These are phyloP conservation scores for Oenanthe melanoleuca DNA, from an alignment of 2,113 vertebrate species.

Conservation along the genomic window DNA sequence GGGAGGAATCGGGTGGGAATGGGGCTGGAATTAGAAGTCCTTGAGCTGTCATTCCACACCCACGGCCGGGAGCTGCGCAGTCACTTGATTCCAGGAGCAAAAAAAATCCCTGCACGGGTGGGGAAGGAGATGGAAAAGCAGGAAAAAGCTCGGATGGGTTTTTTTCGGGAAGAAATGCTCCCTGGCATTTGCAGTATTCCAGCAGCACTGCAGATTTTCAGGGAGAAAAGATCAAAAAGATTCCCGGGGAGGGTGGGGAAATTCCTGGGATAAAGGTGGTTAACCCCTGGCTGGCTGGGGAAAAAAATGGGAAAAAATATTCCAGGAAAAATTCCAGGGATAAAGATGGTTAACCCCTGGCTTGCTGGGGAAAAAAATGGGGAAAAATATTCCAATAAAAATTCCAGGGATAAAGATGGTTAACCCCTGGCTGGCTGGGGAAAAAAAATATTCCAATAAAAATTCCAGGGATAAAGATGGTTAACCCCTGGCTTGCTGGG, in stretches of 20 bases:
- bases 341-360: neutral
- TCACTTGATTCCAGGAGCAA: neutral
- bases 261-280: neutral
- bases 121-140: neutral
- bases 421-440: neutral
- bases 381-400: neutral
- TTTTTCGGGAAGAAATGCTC: neutral
- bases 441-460: neutral
- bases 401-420: neutral
- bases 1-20: neutral
- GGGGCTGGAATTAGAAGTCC: constrained; percentile 9
- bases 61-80: neutral
- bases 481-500: rapidly evolving
- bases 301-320: neutral
- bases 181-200: neutral
- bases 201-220: neutral
- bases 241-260: neutral
- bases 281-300: no score
- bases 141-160: neutral
- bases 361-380: neutral
- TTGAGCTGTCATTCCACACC: constrained; percentile 45
- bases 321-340: neutral
- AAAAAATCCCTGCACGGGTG: neutral
- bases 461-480: no score
- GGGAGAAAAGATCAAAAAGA: neutral